Evolutionary conservation across 2,888 invertebrate genomes (phyloP), one percentile per base, ranked within the genome.

Genomic region (Hypercompe scribonia): DNA sequence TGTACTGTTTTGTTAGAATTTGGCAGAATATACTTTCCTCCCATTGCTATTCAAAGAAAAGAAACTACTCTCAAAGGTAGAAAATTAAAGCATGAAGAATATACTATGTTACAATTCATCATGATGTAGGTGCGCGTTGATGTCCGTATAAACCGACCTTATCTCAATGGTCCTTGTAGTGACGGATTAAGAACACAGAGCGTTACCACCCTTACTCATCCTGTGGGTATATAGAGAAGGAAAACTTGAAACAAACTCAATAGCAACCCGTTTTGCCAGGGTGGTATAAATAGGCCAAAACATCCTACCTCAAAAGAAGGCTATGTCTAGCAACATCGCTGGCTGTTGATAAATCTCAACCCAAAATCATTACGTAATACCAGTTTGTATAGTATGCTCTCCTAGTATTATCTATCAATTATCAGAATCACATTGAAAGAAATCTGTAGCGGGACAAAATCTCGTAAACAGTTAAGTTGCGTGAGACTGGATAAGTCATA

Each of bases 401-500:
- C 61, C 61, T 61, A 61, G 61, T 58, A 66, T 18, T 33, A 46
- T 46, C 18, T 68, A 36, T 36, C 54, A 68, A 21, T 65, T 66
- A 28, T 65, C 46, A 31, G n/a, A 33, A 31, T 66, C 33, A 24
- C 42, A 66, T 50, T 65, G 33, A 10, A 58, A 61, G 31, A 61
- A 31, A 10, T 46, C 66, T 18, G 66, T 61, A 61, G 67, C 63
- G 67, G 67, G 67, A 50, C 72, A 68, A 68, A 68, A 72, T 36
- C 67, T 72, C 65, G 63, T 72, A 63, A 64, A 50, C n/a, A 61
- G 66, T 46, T 68, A 67, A 79, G 75, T 34, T 33, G 54, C 50
- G 46, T 63, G 71, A 31, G 64, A 42, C 54, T 78, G 61, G 46
- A 67, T 75, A 71, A 77, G 73, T 81, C 72, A 72, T 66, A 81